A percentile compares a stretch with the other conserved stretches of the same genome.
Conservation (phyloP, 2,797 vertebrate genomes). For the Epinephelus awoara region DNA sequence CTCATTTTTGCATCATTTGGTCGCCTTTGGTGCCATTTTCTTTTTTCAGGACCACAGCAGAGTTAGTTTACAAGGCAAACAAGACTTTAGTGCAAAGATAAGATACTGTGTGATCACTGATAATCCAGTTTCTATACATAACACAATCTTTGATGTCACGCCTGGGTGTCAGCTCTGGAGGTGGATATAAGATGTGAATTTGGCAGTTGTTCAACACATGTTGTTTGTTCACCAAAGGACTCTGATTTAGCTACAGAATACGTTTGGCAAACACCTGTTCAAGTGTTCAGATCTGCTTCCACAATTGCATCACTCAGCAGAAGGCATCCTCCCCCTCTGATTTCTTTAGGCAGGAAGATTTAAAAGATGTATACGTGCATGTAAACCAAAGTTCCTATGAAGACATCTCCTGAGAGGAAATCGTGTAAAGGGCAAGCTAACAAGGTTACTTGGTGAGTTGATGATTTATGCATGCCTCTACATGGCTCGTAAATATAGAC, state of each 20-base stretch:
- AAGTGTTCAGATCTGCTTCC: slow-evolving; percentile 45
- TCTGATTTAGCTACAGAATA: slow-evolving; percentile 59
- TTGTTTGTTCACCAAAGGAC: slow-evolving; percentile 49
- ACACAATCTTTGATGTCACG: slow-evolving; percentile 52
- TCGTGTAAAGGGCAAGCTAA: slow-evolving; percentile 52
- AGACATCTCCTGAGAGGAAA: slow-evolving; percentile 45
- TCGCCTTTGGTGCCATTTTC: slow-evolving; percentile 4
- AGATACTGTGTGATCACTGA: slow-evolving; percentile 4
- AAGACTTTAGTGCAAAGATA: slow-evolving; percentile 7
- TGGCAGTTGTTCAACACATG: slow-evolving; percentile 56
- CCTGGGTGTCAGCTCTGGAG: slow-evolving; percentile 47
- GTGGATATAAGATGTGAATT: slow-evolving; percentile 34
- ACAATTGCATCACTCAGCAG: slow-evolving; percentile 40
- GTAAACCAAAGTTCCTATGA: slow-evolving; percentile 32
- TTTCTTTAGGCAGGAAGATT: slow-evolving; percentile 28
- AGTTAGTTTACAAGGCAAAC: slow-evolving; percentile 13
- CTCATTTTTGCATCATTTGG: not conserved
- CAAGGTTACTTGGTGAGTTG: slow-evolving; percentile 63
- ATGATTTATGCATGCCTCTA: slow-evolving; percentile 78
- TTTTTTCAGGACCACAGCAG: not conserved
- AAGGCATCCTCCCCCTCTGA: slow-evolving; percentile 26
- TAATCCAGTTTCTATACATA: slow-evolving; percentile 8
- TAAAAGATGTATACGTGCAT: not conserved
- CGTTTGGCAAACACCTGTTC: slow-evolving; percentile 72
- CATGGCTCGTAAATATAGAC: slow-evolving; percentile 75